Evolutionary conservation across 2,888 invertebrate species (phyloP).

Genomic region (Folsomia candida): DNA sequence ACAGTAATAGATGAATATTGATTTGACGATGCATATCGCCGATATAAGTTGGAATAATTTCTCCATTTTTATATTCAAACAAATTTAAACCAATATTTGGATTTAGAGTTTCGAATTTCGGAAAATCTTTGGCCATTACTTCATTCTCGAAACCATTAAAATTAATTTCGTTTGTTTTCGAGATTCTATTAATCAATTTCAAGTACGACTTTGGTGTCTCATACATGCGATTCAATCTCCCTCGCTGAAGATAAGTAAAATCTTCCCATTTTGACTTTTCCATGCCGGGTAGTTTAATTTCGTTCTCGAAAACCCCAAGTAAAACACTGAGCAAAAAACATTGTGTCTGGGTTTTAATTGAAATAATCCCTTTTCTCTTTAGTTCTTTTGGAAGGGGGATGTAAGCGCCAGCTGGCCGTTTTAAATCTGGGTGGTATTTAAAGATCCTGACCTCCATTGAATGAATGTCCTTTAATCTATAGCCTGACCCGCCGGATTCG

Average conservation of each 20-base stretch:
- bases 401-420: not conserved
- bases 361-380: not conserved
- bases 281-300: not conserved
- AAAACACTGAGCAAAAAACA: not conserved
- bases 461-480: not conserved
- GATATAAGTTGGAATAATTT: not conserved
- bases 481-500: not conserved
- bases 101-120: not conserved
- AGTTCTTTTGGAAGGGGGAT: not conserved
- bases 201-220: not conserved
- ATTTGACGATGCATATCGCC: not conserved
- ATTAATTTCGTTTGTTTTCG: not conserved
- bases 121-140: not conserved
- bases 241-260: not conserved
- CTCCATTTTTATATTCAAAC: not conserved
- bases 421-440: not conserved
- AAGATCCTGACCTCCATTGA: not conserved
- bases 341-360: not conserved
- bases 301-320: not conserved
- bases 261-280: not conserved
- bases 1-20: not conserved
- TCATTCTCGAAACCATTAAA: not conserved
- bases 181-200: not conserved
- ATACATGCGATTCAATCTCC: not conserved
- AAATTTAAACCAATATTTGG: not conserved